Base-by-base conservation (phyloP, 2,113 vertebrate species). In the Halichoerus grypus region DNA sequence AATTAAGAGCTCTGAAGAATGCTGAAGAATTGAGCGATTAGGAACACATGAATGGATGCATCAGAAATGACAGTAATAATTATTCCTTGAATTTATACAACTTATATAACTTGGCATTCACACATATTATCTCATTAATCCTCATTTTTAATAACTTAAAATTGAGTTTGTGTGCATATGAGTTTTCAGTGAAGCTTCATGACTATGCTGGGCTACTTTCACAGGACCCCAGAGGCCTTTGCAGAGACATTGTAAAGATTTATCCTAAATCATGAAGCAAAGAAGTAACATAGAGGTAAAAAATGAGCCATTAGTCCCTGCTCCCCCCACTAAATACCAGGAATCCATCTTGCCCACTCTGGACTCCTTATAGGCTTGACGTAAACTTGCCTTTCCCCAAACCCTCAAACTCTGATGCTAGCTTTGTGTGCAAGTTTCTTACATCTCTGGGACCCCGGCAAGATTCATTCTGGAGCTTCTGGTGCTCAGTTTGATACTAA, bases 111-210 rank as follows among this genome's bases (percentile, higher is more conserved):
- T 89, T 90, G 69, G 74, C 16, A 49, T 59, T 92, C 53, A 28
- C 11, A 59, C 8, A 61, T 74, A 84, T 90, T 74, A 89, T 67
- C 61, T 95, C 91, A 72, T 96, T 93, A 95, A 95, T 92, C 80
- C 49, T 97, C 93, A 89, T 83, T 95, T 92, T 95, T 57, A 91
- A 89, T 91, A 84, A 91, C 96, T 96, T 85, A 82, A 83, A 86
- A 94, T 82, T 65, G 83, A 87, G 5, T 87, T 59, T 65, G 26
- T 39, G 46, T 57, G 28, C 14, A 0, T 59, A 24, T 65, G 93
- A 74, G 53, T 95, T 96, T 96, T 98, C 88, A 24, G 1, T 15
- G 31, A 86, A 49, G 42, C 53, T 83, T 94, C 57, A 53, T 77
- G 36, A 79, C 22, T 8, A 24, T 3, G 8, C 53, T 28, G 36